Evolutionary conservation across 2,888 invertebrate species (phyloP), one percentile per base, ranked within the genome.

Genomic region (Gymnosoma rotundatum): DNA sequence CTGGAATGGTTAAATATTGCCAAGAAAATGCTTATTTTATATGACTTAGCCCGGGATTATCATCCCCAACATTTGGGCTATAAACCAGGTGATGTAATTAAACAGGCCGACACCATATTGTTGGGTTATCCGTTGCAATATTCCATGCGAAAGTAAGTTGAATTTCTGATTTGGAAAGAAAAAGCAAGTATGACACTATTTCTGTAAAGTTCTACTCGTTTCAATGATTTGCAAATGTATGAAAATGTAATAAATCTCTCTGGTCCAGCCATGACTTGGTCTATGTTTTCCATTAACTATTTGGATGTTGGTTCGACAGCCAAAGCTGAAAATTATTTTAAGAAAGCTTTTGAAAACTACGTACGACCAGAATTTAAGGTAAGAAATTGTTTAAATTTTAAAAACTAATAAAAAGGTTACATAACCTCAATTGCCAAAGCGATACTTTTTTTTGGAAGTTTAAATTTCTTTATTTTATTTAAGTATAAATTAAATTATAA

Each of bases 251-350:
- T 94, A 0, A 91, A 94, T 0, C 88, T 88, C 56, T 91, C 89
- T 21, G 94, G 94, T 0, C 94, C 94, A 0, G 94, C 94, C 0
- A 94, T 94, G 94, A 94, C 94, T 1, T 94, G 94, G 94, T 93
- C 94, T 63, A 94, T 94, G 94, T 94, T 94, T 88, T 90, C 94
- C 0, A 93, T 94, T 1, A 94, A 94, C 7, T 93, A 93, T 85
- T 89, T 94, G 52, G 92, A 92, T 32, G 86, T 93, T 14, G 91
- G 89, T 0, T 92, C 94, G 48, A 86, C 88, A 1, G 83, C 85
- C 0, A 91, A 92, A 32, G 94, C 94, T 0, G 91, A 91, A 0
- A 87, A 88, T 3, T 90, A 93, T 85, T 94, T 94, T 86, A 92
- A 93, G 70, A 93, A 91, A 73, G 93, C 94, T 87, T 94, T 93